Percentiles rank a stretch among this genome's conserved stretches.
phyloP scores from a whole-genome alignment of 1,140 invertebrate species.

The Teleopsis dalmanni region DNA sequence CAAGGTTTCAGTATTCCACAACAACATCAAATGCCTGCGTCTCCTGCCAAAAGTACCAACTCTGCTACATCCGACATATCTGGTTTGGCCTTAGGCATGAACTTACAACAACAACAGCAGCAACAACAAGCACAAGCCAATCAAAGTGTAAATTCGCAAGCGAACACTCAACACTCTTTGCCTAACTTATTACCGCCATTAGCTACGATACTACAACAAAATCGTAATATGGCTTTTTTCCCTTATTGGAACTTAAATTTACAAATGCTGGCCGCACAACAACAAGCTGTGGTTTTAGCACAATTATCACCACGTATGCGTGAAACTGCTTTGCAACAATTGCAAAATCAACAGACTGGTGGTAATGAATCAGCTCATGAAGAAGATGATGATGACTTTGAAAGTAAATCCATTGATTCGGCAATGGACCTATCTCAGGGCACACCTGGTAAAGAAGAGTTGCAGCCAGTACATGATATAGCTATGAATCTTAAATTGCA shows the following conservation, averaged over 20 bases:
- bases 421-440: slow-evolving; percentile 41
- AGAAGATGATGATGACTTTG: slow-evolving; percentile 15
- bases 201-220: slow-evolving; percentile 37
- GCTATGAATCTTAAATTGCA: slow-evolving; percentile 34
- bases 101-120: slow-evolving; percentile 11
- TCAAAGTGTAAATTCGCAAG: background rate
- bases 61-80: slow-evolving; percentile 16
- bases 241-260: slow-evolving; percentile 43
- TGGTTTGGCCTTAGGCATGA: slow-evolving; percentile 16
- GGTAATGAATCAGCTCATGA: slow-evolving; percentile 10
- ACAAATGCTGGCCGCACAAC: slow-evolving; percentile 43
- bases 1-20: slow-evolving; percentile 24
- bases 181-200: slow-evolving; percentile 31
- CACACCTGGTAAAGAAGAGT: slow-evolving; percentile 25
- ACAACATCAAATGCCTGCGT: slow-evolving; percentile 16
- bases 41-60: slow-evolving; percentile 10
- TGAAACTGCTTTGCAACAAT: slow-evolving; percentile 27
- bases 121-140: slow-evolving; percentile 7
- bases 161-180: background rate
- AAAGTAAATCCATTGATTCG: slow-evolving; percentile 36
- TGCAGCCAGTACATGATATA: slow-evolving; percentile 14
- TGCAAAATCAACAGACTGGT: slow-evolving; percentile 12
- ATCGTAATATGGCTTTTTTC: slow-evolving; percentile 40
- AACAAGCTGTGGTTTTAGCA: slow-evolving; percentile 36
- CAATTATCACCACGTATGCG: slow-evolving; percentile 34